These are phyloP conservation scores for Euproctis similis DNA, from an alignment of 2,888 invertebrate species.

Conservation along the genomic window DNA sequence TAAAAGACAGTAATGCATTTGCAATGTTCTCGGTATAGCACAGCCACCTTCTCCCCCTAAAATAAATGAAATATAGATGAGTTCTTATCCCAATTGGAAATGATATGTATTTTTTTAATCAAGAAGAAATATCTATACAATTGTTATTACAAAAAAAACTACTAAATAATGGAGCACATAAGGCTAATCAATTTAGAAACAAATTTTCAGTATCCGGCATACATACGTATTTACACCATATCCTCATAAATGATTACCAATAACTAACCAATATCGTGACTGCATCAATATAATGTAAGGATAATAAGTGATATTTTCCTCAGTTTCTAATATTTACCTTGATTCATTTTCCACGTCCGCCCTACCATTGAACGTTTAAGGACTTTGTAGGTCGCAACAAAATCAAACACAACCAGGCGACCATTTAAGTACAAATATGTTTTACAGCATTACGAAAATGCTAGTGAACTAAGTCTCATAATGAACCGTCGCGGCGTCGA, in stretches of 20 bases:
- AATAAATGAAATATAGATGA: too few relatives aligned
- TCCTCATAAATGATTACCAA: conserved; percentile 25
- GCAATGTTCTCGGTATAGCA: too few relatives aligned
- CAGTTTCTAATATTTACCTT: conserved; percentile 51
- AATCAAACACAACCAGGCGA: conserved; percentile 10
- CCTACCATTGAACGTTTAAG: conserved; percentile 12
- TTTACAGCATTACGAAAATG: neutral
- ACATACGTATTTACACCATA: conserved; percentile 14
- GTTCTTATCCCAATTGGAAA: too few relatives aligned
- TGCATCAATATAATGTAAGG: conserved; percentile 34
- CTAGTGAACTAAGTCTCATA: neutral
- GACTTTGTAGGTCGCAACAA: conserved; percentile 13
- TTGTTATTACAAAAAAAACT: too few relatives aligned
- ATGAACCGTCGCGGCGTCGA: too few relatives aligned
- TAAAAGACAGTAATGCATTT: too few relatives aligned
- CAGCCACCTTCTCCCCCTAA: too few relatives aligned
- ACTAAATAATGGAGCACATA: too few relatives aligned
- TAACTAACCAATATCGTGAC: conserved; percentile 21
- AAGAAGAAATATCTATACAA: too few relatives aligned
- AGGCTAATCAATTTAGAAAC: too few relatives aligned
- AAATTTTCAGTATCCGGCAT: conserved; percentile 13
- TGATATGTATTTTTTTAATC: too few relatives aligned
- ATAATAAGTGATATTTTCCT: conserved; percentile 45
- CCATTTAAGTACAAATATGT: conserved; percentile 10
- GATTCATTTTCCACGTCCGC: conserved; percentile 25